Base-by-base conservation (phyloP, 2,113 vertebrate genomes). In the Xiphophorus maculatus region DNA sequence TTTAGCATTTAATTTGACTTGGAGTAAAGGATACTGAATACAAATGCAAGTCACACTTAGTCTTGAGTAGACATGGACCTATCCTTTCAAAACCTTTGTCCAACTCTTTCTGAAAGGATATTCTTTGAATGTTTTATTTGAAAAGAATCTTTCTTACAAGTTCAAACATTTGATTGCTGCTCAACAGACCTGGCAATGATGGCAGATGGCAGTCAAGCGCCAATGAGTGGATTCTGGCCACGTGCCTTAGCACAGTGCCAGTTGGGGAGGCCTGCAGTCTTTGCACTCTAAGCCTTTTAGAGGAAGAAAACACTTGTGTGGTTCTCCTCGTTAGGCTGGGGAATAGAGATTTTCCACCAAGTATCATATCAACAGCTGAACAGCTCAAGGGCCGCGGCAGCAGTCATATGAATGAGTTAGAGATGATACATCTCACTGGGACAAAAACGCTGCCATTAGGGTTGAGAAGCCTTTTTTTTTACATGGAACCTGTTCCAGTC, bases 191-290 rank as follows among this genome's bases (percentile, higher is more conserved):
- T 82, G 0, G 2, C 77, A 44, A 74, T 69, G 67, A 72, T 80
- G 85, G 86, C 85, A 87, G 84, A 90, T 87, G 85, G 81, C 67
- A 22, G 72, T 29, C 32, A 85, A 84, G 80, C 71, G 75, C 81
- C 84, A 86, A 32, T 89, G 77, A 87, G 74, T 66, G 83, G 83
- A 88, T 85, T 85, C 77, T 90, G 89, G 87, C 85, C 76, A 63
- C 69, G 58, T 65, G 86, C 86, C 82, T 27, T 63, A 33, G 80
- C 64, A 4, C 70, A 40, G 48, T 17, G 82, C 75, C 73, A 33
- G 76, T 51, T n/a, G n/a, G 71, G 72, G 66, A 64, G 22, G 64
- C 7, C 78, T 72, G 85, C 82, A 76, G 82, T 84, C 79, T 66
- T 42, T 33, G 69, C 60, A 69, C 75, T 80, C 72, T 7, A 87